Evolutionary conservation across 2,888 invertebrate species (phyloP).

Genomic region (Dynastes grantii): DNA sequence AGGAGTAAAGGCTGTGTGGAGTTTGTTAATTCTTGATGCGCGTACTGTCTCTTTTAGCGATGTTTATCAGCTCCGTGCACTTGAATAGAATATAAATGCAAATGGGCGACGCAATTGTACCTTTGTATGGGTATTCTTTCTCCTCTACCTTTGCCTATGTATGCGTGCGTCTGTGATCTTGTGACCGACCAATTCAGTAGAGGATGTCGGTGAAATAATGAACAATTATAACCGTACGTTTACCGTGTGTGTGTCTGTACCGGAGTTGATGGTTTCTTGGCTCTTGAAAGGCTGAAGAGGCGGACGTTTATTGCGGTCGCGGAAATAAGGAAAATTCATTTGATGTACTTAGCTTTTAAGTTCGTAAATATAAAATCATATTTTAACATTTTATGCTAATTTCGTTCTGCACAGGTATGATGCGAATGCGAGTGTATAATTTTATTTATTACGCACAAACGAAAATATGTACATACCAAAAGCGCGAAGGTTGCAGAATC

Average conservation of each 20-base stretch:
- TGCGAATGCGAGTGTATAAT: slow-evolving; percentile 17
- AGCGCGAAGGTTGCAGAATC: background rate
- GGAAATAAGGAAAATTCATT: slow-evolving; percentile 36
- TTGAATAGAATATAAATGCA: slow-evolving; percentile 71
- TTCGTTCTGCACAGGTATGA: background rate
- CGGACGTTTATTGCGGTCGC: slow-evolving; percentile 42
- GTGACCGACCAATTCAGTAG: slow-evolving; percentile 62
- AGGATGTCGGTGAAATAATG: slow-evolving; percentile 70
- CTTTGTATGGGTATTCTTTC: slow-evolving; percentile 69
- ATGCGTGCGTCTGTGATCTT: slow-evolving; percentile 66
- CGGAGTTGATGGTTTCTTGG: slow-evolving; percentile 2
- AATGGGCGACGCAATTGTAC: slow-evolving; percentile 70
- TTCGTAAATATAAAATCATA: slow-evolving; percentile 36
- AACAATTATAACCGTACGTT: slow-evolving; percentile 68
- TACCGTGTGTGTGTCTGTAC: slow-evolving; percentile 51
- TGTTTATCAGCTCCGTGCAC: slow-evolving; percentile 68
- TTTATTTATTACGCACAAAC: slow-evolving; percentile 22
- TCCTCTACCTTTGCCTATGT: slow-evolving; percentile 50
- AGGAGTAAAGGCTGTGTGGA: slow-evolving; percentile 49
- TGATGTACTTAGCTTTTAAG: slow-evolving; percentile 37
- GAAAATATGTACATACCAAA: background rate
- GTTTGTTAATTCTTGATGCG: slow-evolving; percentile 69
- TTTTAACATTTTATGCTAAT: slow-evolving; percentile 38
- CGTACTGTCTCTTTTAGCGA: slow-evolving; percentile 67
- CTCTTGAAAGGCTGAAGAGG: slow-evolving; percentile 41